Percentiles rank a stretch among this genome's conserved stretches.
phyloP scores from a whole-genome alignment of 1,140 invertebrate genomes.

The Marisa cornuarietis region DNA sequence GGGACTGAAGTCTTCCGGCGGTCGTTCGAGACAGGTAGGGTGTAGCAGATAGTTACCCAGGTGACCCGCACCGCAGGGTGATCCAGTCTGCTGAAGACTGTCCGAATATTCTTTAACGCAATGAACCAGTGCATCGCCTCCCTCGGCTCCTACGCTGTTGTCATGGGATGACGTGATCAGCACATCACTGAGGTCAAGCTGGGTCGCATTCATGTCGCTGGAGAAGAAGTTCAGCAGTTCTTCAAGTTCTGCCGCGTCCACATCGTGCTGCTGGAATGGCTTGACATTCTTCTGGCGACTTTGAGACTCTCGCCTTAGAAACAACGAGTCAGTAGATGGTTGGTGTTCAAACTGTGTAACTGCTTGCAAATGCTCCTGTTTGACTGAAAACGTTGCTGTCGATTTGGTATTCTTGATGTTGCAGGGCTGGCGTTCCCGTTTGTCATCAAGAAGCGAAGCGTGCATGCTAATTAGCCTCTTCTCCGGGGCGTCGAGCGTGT shows the following conservation, averaged over 20 bases:
- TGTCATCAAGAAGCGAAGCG: no score
- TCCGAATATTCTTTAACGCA: conserved; percentile 27
- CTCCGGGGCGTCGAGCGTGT: conserved; percentile 33
- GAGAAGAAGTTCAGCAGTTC: conserved; percentile 47
- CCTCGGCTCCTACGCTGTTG: conserved; percentile 23
- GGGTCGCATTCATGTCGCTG: conserved; percentile 28
- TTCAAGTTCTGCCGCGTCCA: conserved; percentile 46
- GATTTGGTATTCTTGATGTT: no score
- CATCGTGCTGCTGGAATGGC: background rate
- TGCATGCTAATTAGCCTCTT: no score
- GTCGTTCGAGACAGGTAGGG: conserved; percentile 5
- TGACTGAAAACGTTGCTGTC: no score
- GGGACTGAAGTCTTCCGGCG: conserved; percentile 30
- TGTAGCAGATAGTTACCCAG: conserved; percentile 7
- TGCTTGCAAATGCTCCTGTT: background rate
- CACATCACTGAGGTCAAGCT: conserved; percentile 21
- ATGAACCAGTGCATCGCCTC: conserved; percentile 30
- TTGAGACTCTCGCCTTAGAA: background rate
- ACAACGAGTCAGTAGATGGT: background rate
- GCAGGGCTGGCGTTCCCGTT: no score
- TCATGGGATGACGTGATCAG: conserved; percentile 24
- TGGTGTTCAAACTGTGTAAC: background rate
- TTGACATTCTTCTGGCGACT: background rate
- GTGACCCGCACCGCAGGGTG: conserved; percentile 9
- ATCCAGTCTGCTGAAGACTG: conserved; percentile 18